Conservation (phyloP, 2,113 vertebrate species). For the Catagonus wagneri region DNA sequence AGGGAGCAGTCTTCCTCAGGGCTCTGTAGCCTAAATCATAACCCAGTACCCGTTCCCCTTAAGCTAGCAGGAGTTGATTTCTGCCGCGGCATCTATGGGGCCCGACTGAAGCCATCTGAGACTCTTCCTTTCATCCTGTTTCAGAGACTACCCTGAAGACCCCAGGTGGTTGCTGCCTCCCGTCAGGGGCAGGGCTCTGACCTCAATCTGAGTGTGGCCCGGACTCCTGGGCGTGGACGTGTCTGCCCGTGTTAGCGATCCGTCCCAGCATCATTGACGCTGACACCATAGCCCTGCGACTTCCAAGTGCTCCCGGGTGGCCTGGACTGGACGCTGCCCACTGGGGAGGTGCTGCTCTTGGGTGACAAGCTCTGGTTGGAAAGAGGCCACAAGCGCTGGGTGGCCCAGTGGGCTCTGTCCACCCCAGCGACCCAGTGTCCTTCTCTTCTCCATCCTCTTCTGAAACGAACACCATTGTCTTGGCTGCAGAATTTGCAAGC, state of each 20-base stretch:
- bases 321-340: too few relatives aligned
- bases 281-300: rapidly evolving
- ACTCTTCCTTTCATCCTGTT: rapidly evolving
- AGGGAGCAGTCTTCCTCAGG: rapidly evolving
- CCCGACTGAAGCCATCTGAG: rapidly evolving
- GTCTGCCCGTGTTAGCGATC: rapidly evolving
- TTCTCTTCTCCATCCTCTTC: rapidly evolving
- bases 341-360: rapidly evolving
- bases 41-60: too few relatives aligned
- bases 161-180: not conserved
- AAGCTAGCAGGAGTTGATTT: too few relatives aligned
- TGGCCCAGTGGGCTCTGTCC: rapidly evolving
- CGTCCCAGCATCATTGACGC: too few relatives aligned
- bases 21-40: rapidly evolving
- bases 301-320: rapidly evolving
- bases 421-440: rapidly evolving
- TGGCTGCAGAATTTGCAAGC: rapidly evolving
- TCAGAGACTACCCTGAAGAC: not conserved
- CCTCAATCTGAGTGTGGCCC: rapidly evolving
- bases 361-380: rapidly evolving
- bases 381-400: not conserved
- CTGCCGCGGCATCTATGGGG: too few relatives aligned
- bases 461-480: rapidly evolving
- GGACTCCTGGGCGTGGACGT: not conserved
- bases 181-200: rapidly evolving